A percentile compares a stretch with the other conserved stretches of the same genome.
phyloP scores from a whole-genome alignment of 1,140 invertebrate genomes.

The Cydia amplana region DNA sequence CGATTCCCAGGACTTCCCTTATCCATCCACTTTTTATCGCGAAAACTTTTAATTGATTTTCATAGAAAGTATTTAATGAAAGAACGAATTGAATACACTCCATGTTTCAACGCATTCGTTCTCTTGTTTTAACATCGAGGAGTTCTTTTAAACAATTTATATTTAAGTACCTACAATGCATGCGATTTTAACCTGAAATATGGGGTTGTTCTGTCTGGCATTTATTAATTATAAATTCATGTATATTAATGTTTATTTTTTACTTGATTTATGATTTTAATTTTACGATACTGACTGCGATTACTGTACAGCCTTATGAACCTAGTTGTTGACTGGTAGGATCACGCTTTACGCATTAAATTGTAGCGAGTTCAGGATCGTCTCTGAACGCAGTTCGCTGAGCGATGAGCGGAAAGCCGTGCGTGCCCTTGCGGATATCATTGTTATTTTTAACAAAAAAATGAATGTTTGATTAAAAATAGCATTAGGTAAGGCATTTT shows the following conservation, averaged over 20 bases:
- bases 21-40: conserved; percentile 6
- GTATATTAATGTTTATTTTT: neutral
- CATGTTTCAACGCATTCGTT: neutral
- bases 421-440: too few species aligned
- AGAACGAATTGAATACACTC: neutral
- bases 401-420: too few species aligned
- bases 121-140: neutral
- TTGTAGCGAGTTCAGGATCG: too few species aligned
- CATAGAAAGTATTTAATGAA: conserved; percentile 21
- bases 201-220: neutral
- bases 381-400: too few species aligned
- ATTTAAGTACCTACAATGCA: neutral
- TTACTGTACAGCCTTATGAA: too few species aligned
- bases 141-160: conserved; percentile 2
- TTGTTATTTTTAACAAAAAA: too few species aligned
- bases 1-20: neutral
- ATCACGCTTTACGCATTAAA: too few species aligned
- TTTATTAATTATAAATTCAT: neutral
- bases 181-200: neutral
- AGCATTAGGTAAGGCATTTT: too few species aligned
- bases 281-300: too few species aligned
- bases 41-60: conserved; percentile 20
- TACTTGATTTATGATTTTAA: too few species aligned
- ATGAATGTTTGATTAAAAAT: too few species aligned
- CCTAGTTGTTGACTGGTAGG: too few species aligned